These are phyloP conservation scores for Neodon shergylaensis DNA, from an alignment of 2,113 vertebrate genomes.

Conservation along the genomic window DNA sequence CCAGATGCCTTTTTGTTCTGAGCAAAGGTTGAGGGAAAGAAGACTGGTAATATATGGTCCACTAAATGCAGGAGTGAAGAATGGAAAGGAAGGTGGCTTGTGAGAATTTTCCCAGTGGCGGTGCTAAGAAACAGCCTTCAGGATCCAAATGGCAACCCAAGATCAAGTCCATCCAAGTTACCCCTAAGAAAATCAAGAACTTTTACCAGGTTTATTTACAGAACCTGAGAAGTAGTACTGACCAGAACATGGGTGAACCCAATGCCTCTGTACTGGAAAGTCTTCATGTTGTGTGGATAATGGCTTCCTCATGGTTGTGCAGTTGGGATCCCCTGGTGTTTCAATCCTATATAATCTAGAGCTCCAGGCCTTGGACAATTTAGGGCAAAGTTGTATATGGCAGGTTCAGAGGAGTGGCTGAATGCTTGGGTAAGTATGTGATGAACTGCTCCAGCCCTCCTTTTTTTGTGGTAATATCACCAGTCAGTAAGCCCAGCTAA, in stretches of 20 bases:
- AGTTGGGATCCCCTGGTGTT: background rate
- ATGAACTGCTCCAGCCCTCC: background rate
- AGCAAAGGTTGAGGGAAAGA: background rate
- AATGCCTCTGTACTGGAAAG: background rate
- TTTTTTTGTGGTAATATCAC: background rate
- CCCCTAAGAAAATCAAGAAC: background rate
- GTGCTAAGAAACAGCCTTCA: background rate
- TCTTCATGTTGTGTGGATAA: background rate
- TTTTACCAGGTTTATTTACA: background rate
- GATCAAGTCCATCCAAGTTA: background rate
- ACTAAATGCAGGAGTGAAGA: background rate
- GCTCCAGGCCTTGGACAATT: background rate
- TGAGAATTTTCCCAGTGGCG: background rate
- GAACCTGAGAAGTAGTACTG: background rate
- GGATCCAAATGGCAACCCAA: background rate
- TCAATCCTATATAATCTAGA: background rate
- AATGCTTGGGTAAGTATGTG: background rate
- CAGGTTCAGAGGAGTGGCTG: background rate
- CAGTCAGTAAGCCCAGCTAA: background rate
- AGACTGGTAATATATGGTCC: background rate
- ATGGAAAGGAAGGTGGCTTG: background rate
- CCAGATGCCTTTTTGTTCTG: rapidly evolving
- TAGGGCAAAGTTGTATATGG: background rate
- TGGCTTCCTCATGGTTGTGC: background rate
- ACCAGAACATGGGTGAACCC: background rate